A percentile compares a stretch with the other conserved stretches of the same genome.
Conservation (phyloP, 2,113 vertebrate genomes). For the Pipra filicauda region DNA sequence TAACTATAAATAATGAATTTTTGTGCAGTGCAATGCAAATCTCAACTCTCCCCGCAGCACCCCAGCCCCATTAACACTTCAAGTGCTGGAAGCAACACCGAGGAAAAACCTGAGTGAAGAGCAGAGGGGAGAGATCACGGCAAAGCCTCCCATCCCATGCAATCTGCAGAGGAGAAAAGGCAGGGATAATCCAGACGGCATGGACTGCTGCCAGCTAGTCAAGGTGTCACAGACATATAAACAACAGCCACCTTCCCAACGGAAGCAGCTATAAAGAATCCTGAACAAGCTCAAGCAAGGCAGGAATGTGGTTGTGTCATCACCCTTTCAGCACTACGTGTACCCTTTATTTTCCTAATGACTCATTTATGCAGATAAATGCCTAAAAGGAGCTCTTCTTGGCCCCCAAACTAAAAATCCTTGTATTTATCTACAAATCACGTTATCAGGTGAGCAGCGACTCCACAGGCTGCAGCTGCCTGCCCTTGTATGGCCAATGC, state of each 20-base stretch:
- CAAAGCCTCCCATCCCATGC: rapidly evolving
- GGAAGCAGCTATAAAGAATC: slow-evolving; percentile 13
- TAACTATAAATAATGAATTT: neutral
- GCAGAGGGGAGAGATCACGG: slow-evolving; percentile 1
- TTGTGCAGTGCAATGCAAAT: neutral
- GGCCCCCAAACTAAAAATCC: neutral
- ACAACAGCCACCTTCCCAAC: slow-evolving; percentile 27
- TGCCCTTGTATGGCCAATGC: neutral
- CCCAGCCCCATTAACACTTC: neutral
- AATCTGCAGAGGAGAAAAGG: neutral
- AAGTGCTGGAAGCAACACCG: neutral
- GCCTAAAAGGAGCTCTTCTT: slow-evolving; percentile 26
- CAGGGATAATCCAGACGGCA: neutral
- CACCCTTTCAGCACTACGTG: neutral
- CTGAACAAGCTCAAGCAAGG: slow-evolving; percentile 26
- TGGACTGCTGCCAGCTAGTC: neutral
- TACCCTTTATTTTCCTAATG: slow-evolving; percentile 48
- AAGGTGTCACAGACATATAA: slow-evolving; percentile 20
- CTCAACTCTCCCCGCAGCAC: neutral
- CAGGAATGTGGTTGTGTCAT: slow-evolving; percentile 58
- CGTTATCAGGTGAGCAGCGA: neutral
- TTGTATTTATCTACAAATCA: neutral
- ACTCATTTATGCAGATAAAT: slow-evolving; percentile 50
- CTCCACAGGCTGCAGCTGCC: neutral
- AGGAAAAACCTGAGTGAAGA: neutral